Percentiles rank a stretch among this genome's conserved stretches.
phyloP scores from a whole-genome alignment of 2,797 vertebrate species.

The Monodelphis domestica region DNA sequence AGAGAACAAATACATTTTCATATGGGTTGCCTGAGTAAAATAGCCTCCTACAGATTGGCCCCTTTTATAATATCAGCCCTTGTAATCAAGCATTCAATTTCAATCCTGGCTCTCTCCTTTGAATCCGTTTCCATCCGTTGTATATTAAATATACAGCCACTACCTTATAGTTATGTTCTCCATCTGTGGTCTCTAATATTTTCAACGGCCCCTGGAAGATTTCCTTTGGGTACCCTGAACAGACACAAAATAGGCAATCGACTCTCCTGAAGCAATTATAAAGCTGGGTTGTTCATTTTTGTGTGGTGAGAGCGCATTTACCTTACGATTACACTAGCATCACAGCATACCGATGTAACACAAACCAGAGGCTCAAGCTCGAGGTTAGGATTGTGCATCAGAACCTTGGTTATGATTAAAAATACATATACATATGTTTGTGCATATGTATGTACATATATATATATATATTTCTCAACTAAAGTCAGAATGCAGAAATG shows the following conservation, averaged over 20 bases:
- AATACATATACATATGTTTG: background rate
- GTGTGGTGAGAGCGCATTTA: slow-evolving; percentile 76
- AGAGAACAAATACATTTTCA: slow-evolving; percentile 66
- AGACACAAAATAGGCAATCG: slow-evolving; percentile 78
- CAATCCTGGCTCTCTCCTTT: slow-evolving; percentile 71
- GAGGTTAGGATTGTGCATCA: slow-evolving; percentile 60
- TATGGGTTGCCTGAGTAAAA: slow-evolving; percentile 72
- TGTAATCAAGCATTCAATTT: slow-evolving; percentile 74
- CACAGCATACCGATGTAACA: slow-evolving; percentile 69
- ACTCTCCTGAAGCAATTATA: slow-evolving; percentile 78
- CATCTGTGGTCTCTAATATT: slow-evolving; percentile 78
- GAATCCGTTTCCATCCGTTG: slow-evolving; percentile 71
- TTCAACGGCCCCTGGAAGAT: slow-evolving; percentile 75
- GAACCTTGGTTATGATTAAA: slow-evolving; percentile 71
- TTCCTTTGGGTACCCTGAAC: slow-evolving; percentile 80
- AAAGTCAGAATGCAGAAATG: slow-evolving; percentile 67
- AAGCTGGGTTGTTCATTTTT: slow-evolving; percentile 77
- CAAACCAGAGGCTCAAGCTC: slow-evolving; percentile 67
- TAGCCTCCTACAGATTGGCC: slow-evolving; percentile 70
- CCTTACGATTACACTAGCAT: slow-evolving; percentile 73
- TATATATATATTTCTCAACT: slow-evolving; percentile 59
- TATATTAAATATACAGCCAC: slow-evolving; percentile 78
- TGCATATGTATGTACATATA: too few species aligned
- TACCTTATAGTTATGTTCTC: slow-evolving; percentile 74
- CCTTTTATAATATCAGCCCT: slow-evolving; percentile 68